phyloP scores from a whole-genome alignment of 2,797 vertebrate species.

The Lutra lutra region DNA sequence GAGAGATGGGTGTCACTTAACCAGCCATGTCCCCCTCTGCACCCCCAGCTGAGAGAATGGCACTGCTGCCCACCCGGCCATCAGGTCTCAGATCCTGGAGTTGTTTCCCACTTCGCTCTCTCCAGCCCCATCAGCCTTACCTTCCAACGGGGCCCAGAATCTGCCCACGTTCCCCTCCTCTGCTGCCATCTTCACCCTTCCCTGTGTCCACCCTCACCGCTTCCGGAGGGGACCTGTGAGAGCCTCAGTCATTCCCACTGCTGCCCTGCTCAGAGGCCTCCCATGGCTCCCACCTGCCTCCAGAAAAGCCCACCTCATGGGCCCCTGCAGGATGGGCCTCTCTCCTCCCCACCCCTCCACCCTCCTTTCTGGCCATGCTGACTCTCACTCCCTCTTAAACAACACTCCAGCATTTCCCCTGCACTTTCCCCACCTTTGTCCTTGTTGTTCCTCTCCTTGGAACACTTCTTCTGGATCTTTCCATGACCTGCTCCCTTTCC shows the following conservation, averaged over 20 bases:
- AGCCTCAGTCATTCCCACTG: accelerated
- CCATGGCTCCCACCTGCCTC: neutral
- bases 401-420: neutral
- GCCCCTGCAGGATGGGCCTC: neutral
- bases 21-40: neutral
- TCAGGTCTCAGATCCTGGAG: neutral
- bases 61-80: neutral
- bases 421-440: too few relatives aligned
- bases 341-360: accelerated
- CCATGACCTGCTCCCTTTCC: neutral
- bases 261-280: neutral
- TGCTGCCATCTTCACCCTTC: accelerated
- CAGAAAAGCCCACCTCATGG: accelerated
- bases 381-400: neutral
- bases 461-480: neutral
- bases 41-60: neutral
- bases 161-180: accelerated
- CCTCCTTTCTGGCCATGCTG: neutral
- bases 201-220: neutral
- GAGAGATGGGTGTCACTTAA: neutral
- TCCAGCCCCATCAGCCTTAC: accelerated
- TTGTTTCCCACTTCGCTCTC: neutral
- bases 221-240: neutral
- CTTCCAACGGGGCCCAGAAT: neutral
- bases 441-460: neutral